Evolutionary conservation across 2,888 invertebrate species (phyloP).

Genomic region (Diplolepis rosae): DNA sequence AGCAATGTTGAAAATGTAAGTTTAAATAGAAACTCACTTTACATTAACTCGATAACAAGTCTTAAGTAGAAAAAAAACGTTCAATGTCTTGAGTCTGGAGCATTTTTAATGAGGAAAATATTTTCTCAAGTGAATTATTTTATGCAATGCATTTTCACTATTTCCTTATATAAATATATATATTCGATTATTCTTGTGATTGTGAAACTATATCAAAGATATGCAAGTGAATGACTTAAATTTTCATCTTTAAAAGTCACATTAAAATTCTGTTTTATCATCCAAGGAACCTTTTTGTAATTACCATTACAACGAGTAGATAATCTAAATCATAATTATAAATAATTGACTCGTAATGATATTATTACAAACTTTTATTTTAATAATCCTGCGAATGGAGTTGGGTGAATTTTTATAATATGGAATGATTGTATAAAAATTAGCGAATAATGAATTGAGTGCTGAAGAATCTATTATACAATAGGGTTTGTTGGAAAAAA

Average conservation of each 20-base stretch:
- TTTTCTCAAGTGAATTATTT: constrained; percentile 20
- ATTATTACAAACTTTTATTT: neutral
- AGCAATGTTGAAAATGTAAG: constrained; percentile 14
- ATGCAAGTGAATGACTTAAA: neutral
- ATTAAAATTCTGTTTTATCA: constrained; percentile 8
- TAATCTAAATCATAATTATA: no score
- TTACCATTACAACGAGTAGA: neutral
- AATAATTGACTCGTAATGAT: neutral
- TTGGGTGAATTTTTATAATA: neutral
- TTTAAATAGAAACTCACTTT: neutral
- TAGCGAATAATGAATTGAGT: neutral
- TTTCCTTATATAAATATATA: constrained; percentile 6
- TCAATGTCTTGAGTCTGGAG: neutral
- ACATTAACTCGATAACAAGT: neutral
- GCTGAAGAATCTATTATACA: neutral
- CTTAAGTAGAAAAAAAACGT: neutral
- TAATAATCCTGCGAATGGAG: neutral
- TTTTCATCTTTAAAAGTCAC: neutral
- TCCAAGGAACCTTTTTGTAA: neutral
- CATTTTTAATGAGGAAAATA: constrained; percentile 18
- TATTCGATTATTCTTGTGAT: constrained; percentile 21
- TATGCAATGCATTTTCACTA: constrained; percentile 3
- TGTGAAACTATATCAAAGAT: constrained; percentile 25
- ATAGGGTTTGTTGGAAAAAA: no score
- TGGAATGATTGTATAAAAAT: constrained; percentile 10